Base-by-base conservation (phyloP, 92 coral and sea anemone genomes). In the Phymanthus crucifer region DNA sequence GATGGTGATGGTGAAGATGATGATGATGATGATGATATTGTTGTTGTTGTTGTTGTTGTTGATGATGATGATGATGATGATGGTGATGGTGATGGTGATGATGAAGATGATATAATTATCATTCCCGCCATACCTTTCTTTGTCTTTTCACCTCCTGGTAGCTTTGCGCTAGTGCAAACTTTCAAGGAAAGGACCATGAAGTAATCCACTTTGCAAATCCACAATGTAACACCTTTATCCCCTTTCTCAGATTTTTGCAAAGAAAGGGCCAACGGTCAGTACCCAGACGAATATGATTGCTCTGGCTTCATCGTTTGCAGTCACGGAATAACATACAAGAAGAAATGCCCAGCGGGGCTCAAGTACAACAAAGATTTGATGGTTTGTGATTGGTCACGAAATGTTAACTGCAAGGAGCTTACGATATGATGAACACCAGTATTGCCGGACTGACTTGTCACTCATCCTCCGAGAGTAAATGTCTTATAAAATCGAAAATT, bases 321-420 rank as follows among this genome's bases (percentile, higher is more conserved):
- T 27, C 6, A 54, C 40, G 84, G 71, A 8, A 50, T 29, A 0
- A 38, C 78, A 6, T 21, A 21, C 57, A 80, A 71, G 40, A 70
- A 48, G 84, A 23, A 32, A 11, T 80, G 84, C 31, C 84, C 84
- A 48, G 34, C 35, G 1, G 78, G 78, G 3, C 71, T 80, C 7
- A 3, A 33, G 54, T 80, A 46, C 31, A 80, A 80, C n/a, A 35
- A 31, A 27, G 84, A 80, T 21, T 24, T 80, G n/a, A 71, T 33
- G 29, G 71, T 80, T 36, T 80, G 84, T 58, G 84, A 80, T 37
- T 80, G 84, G 84, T 45, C 84, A 32, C 35, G 56, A 27, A 72
- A 80, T 24, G 84, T 80, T 31, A 6, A 37, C 1, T 50, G 40
- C 73, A 78, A 24, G 27, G 33, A 23, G 10, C 4, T 32, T 40